These are phyloP conservation scores for Sminthurides bifidus DNA, from an alignment of 1,140 invertebrate species.

Conservation along the genomic window DNA sequence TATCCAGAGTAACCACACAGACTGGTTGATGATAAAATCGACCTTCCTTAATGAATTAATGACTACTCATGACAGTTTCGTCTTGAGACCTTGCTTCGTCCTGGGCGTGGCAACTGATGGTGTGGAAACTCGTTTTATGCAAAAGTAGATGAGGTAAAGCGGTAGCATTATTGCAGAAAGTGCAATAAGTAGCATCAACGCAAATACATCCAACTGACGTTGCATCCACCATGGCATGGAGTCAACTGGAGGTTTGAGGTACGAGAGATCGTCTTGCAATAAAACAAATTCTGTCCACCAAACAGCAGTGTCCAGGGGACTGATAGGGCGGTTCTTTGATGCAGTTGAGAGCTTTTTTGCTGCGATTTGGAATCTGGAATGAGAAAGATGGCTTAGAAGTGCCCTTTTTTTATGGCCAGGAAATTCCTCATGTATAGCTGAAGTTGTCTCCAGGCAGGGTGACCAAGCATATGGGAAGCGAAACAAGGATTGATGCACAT, in stretches of 20 bases:
- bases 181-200: neutral
- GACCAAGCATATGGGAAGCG: no score
- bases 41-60: no score
- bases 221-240: neutral
- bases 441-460: no score
- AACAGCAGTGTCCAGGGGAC: neutral
- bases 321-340: neutral
- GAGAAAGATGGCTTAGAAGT: neutral
- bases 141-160: no score
- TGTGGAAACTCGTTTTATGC: no score
- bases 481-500: neutral
- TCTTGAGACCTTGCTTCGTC: no score
- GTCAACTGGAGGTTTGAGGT: neutral
- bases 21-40: no score
- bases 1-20: no score
- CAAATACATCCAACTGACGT: neutral
- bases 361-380: neutral
- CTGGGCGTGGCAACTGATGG: no score
- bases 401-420: neutral
- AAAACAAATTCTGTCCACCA: constrained; percentile 2
- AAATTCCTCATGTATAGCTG: neutral
- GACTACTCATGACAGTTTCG: no score
- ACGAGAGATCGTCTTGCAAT: neutral
- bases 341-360: neutral
- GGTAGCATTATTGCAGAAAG: no score